phyloP scores from a whole-genome alignment of 2,797 vertebrate genomes.

The Denticeps clupeoides region DNA sequence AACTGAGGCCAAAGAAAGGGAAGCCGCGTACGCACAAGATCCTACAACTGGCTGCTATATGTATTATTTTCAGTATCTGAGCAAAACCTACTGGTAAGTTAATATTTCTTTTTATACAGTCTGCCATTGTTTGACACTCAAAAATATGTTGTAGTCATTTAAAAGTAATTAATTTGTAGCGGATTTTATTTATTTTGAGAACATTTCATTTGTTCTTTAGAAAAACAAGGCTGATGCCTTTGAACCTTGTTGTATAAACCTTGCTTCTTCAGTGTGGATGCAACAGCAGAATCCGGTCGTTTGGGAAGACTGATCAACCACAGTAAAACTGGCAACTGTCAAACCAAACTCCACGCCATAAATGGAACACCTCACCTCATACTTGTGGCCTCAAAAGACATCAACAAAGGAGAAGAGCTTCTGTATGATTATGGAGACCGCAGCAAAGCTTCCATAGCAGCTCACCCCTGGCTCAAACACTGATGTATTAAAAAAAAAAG shows the following conservation, averaged over 20 bases:
- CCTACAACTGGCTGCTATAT: conserved; percentile 95
- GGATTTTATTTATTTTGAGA: neutral
- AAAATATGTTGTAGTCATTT: no score
- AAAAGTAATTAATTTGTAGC: conserved; percentile 4
- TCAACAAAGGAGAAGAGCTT: conserved; percentile 83
- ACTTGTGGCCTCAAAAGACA: conserved; percentile 82
- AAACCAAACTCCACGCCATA: conserved; percentile 92
- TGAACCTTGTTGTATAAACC: no score
- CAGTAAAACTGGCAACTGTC: conserved; percentile 94
- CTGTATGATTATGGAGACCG: conserved; percentile 94
- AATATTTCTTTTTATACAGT: no score
- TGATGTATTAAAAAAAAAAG: conserved; percentile 42
- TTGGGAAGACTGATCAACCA: conserved; percentile 89
- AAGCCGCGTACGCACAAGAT: conserved; percentile 80
- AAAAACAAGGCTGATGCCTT: no score
- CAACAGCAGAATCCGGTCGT: conserved; percentile 78
- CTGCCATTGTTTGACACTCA: no score
- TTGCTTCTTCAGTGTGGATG: conserved; percentile 88
- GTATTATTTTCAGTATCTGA: conserved; percentile 97
- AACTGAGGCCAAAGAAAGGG: conserved; percentile 77
- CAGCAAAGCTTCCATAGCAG: conserved; percentile 84
- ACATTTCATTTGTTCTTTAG: no score
- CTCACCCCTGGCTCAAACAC: conserved; percentile 92
- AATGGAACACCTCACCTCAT: conserved; percentile 86
- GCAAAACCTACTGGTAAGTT: conserved; percentile 90